These are phyloP conservation scores for Anseranas semipalmata DNA, from an alignment of 2,113 vertebrate genomes.

Conservation along the genomic window DNA sequence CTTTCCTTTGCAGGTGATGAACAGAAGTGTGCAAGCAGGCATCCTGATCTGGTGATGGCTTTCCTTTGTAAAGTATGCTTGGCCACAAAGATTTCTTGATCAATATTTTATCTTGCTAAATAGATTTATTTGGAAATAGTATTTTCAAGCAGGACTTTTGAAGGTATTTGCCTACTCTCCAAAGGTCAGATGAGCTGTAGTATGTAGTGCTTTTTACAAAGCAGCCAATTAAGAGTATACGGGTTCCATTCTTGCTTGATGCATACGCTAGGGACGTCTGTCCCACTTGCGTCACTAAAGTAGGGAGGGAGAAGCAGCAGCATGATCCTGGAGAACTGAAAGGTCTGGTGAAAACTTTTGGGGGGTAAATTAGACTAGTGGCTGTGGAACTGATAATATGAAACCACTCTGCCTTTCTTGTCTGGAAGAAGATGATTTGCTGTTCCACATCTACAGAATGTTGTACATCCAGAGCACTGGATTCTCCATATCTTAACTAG, in stretches of 20 bases:
- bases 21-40: neutral
- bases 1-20: slow-evolving; percentile 28
- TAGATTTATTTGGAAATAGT: neutral
- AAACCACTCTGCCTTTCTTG: no score
- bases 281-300: neutral
- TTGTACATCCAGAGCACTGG: neutral
- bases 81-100: neutral
- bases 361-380: neutral
- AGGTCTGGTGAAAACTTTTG: neutral
- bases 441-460: no score
- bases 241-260: neutral
- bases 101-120: rapidly evolving
- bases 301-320: neutral
- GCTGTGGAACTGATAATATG: neutral
- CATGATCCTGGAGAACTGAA: neutral
- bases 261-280: neutral
- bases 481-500: no score
- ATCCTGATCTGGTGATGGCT: slow-evolving; percentile 84
- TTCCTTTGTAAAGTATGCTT: slow-evolving; percentile 90
- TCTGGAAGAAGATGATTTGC: neutral
- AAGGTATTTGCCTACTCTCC: neutral
- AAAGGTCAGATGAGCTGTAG: neutral
- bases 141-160: neutral
- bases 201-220: neutral
- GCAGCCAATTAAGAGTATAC: neutral